These are phyloP conservation scores for Cerastis rubricosa DNA, from an alignment of 2,888 invertebrate genomes.

Conservation along the genomic window DNA sequence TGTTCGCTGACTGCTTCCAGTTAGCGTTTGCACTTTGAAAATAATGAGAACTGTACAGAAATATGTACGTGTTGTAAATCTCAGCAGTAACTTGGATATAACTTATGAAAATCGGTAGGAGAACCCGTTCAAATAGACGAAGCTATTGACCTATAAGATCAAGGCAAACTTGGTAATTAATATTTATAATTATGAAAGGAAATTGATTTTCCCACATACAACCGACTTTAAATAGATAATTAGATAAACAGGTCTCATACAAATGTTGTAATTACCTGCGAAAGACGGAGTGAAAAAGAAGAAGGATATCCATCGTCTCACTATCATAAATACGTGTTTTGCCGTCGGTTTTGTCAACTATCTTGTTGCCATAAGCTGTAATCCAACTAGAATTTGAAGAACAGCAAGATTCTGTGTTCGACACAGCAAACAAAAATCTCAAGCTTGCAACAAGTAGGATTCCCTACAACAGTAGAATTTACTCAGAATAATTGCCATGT, in stretches of 20 bases:
- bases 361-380: neutral
- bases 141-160: slow-evolving; percentile 7
- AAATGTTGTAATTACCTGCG: neutral
- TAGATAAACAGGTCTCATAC: neutral
- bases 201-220: slow-evolving; percentile 14
- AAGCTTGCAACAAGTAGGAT: neutral
- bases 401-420: neutral
- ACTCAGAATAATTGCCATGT: neutral
- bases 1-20: slow-evolving; percentile 62
- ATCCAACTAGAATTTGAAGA: neutral
- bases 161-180: slow-evolving; percentile 10
- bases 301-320: neutral
- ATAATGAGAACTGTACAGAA: slow-evolving; percentile 43
- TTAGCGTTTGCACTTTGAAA: slow-evolving; percentile 47
- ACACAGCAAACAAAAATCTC: neutral
- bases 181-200: slow-evolving; percentile 15
- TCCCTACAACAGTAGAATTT: neutral
- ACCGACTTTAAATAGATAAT: neutral
- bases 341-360: neutral
- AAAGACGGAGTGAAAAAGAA: neutral
- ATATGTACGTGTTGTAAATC: neutral
- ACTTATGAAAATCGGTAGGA: neutral
- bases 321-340: neutral
- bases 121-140: neutral
- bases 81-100: neutral